These are phyloP conservation scores for Azemiops feae DNA, from an alignment of 2,113 vertebrate species.

Conservation along the genomic window DNA sequence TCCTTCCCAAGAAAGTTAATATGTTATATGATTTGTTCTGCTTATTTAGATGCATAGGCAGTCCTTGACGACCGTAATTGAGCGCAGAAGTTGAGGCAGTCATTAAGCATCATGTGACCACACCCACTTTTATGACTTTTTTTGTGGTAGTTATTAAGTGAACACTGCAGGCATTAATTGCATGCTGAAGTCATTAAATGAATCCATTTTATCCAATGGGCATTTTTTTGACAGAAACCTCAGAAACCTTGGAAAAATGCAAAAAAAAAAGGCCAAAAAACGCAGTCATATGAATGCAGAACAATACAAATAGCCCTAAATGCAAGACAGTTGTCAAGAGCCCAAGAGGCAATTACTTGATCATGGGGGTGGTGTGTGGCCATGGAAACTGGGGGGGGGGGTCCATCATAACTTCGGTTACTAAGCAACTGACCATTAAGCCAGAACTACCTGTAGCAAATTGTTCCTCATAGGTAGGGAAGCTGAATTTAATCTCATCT, in stretches of 20 bases:
- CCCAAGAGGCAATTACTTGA: neutral
- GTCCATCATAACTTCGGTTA: neutral
- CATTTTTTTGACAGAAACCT: neutral
- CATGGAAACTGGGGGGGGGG: neutral
- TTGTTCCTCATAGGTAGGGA: neutral
- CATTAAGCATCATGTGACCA: too few relatives aligned
- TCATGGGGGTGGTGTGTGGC: neutral
- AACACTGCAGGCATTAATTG: too few relatives aligned
- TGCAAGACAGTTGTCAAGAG: neutral
- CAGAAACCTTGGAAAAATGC: neutral
- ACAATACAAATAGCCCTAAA: neutral
- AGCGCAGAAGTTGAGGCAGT: too few relatives aligned
- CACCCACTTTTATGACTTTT: too few relatives aligned
- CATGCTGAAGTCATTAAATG: too few relatives aligned
- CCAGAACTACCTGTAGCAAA: neutral
- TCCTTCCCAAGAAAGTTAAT: neutral
- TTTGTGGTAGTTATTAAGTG: too few relatives aligned
- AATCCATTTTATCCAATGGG: too few relatives aligned
- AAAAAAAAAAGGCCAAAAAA: neutral
- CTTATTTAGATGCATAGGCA: neutral
- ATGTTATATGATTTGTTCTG: neutral
- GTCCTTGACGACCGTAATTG: too few relatives aligned
- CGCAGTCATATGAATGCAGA: neutral
- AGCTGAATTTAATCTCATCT: neutral
- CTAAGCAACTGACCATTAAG: neutral